These are phyloP conservation scores for Ceraclea dissimilis DNA, from an alignment of 2,888 invertebrate species.

Conservation along the genomic window DNA sequence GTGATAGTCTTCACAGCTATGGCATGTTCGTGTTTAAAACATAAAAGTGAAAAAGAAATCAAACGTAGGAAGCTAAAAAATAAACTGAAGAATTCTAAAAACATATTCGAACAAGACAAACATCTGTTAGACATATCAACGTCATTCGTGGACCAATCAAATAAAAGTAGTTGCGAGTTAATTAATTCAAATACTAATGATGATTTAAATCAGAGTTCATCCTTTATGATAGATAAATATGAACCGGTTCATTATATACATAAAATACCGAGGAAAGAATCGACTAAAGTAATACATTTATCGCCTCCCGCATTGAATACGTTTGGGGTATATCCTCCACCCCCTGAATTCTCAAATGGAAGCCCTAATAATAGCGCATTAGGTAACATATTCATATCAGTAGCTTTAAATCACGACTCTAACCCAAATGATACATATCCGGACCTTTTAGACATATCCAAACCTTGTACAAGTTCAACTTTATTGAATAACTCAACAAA, in stretches of 20 bases:
- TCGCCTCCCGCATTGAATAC: conserved; percentile 37
- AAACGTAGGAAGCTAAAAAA: conserved; percentile 64
- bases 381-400: conserved; percentile 80
- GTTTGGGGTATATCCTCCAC: conserved; percentile 38
- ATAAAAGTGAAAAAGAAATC: conserved; percentile 39
- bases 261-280: conserved; percentile 28
- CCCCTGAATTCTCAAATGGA: conserved; percentile 44
- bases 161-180: conserved; percentile 54
- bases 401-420: conserved; percentile 66
- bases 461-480: conserved; percentile 36
- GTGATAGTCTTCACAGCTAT: conserved; percentile 53
- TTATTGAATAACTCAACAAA: conserved; percentile 7
- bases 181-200: conserved; percentile 56
- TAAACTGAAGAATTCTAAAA: conserved; percentile 57
- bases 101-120: conserved; percentile 84
- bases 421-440: conserved; percentile 64
- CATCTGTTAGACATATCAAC: conserved; percentile 75
- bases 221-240: conserved; percentile 31
- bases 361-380: conserved; percentile 47
- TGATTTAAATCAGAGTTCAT: conserved; percentile 37
- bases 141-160: conserved; percentile 54
- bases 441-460: conserved; percentile 62
- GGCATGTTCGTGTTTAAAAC: conserved; percentile 40
- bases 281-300: conserved; percentile 38
- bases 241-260: conserved; percentile 26